These are phyloP conservation scores for Melanotaenia maccullochi DNA, from an alignment of 2,797 vertebrate genomes.

Conservation along the genomic window DNA sequence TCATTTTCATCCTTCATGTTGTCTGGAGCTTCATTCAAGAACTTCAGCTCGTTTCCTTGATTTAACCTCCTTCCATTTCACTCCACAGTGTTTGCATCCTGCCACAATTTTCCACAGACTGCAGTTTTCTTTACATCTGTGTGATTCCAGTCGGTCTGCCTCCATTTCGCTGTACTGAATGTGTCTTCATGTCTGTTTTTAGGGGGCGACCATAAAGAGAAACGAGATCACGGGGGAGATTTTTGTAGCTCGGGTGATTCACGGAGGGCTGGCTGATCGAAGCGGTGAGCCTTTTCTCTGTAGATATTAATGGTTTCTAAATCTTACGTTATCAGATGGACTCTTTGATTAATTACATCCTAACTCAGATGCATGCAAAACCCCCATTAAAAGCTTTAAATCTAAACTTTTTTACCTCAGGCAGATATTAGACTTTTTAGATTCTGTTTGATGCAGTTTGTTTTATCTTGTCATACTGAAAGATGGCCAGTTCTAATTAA, in stretches of 20 bases:
- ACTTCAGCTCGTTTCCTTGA: not conserved
- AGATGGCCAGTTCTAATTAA: not conserved
- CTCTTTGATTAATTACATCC: not conserved
- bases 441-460: no score
- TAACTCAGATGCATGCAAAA: no score
- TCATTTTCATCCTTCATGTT: not conserved
- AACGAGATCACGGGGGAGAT: slow-evolving; percentile 93
- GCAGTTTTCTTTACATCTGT: not conserved
- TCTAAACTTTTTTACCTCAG: not conserved
- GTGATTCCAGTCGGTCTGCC: not conserved
- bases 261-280: slow-evolving; percentile 93
- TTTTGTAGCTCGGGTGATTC: slow-evolving; percentile 93
- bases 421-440: no score
- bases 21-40: not conserved
- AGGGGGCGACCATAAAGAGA: slow-evolving; percentile 98
- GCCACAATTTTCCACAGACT: not conserved
- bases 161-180: fast-evolving
- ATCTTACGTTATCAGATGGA: not conserved
- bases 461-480: no score
- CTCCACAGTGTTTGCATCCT: not conserved
- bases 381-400: not conserved
- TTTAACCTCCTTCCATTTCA: slow-evolving; percentile 13
- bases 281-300: slow-evolving; percentile 84
- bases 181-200: slow-evolving; percentile 14
- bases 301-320: not conserved